Conservation (phyloP, 64 coral and sea anemone genomes). For the Catalaphyllia jardinei region DNA sequence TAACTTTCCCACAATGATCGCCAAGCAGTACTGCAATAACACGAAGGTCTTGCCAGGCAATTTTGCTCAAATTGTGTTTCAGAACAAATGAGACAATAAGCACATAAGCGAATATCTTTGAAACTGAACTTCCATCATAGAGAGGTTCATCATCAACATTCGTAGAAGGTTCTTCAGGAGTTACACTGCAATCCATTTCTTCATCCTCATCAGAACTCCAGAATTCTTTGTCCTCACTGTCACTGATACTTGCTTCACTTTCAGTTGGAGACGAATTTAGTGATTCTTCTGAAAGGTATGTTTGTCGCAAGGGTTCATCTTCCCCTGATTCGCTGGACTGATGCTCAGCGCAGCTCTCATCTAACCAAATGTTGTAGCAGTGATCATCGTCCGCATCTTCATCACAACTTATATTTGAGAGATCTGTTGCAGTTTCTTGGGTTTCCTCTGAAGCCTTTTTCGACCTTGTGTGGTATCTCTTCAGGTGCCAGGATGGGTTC, state of each 20-base stretch:
- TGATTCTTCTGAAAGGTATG: neutral
- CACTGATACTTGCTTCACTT: slow-evolving; percentile 29
- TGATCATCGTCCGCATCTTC: neutral
- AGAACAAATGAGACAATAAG: slow-evolving; percentile 42
- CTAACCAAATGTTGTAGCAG: neutral
- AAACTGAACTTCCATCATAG: slow-evolving; percentile 23
- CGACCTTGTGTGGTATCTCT: slow-evolving; percentile 11
- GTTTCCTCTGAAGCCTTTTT: neutral
- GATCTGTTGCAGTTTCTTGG: neutral
- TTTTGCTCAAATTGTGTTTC: slow-evolving; percentile 43
- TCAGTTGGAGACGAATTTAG: neutral
- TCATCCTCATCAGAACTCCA: slow-evolving; percentile 19
- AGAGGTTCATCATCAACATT: slow-evolving; percentile 11
- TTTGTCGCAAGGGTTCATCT: neutral
- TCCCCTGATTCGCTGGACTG: neutral
- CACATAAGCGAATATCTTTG: slow-evolving; percentile 1
- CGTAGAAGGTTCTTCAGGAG: neutral
- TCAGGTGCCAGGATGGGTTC: slow-evolving; percentile 43
- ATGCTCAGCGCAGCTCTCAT: neutral
- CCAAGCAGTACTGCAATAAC: slow-evolving; percentile 15
- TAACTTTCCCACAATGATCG: neutral
- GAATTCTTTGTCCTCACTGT: slow-evolving; percentile 1
- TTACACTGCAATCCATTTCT: neutral
- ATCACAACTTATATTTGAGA: neutral
- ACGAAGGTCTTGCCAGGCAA: slow-evolving; percentile 34